Base-by-base conservation (phyloP, 2,888 invertebrate genomes). In the Cryptophagus acutangulus region DNA sequence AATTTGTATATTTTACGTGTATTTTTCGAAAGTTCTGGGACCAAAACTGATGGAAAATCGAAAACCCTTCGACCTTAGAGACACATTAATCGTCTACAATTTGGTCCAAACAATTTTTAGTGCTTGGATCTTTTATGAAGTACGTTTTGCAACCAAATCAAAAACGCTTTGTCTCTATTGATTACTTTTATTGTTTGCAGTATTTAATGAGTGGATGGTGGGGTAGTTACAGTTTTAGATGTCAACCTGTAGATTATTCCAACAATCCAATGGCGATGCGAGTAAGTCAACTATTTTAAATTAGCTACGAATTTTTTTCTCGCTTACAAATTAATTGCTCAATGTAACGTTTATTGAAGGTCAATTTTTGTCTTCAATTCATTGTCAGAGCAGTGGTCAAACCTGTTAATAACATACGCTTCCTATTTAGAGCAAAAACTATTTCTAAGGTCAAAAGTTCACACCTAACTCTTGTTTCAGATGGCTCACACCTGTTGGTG, bases 121-220 rank as follows among this genome's bases (percentile, higher is more conserved):
- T 65, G 78, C 87, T 51, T 93, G 90, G 86, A 87, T 92, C 72
- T 92, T 90, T 74, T 86, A 89, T 69, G 92, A 93, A 61, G 69
- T 68, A 52, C 58, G 56, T 52, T 1, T 9, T 25, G 14, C 15
- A 16, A 12, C 33, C 28, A 8, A 39, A n/a, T n/a, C n/a, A n/a
- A n/a, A n/a, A n/a, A n/a, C n/a, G n/a, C n/a, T 35, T 26, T 15
- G 14, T 31, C 33, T 17, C 31, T 10, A 13, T 34, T 31, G n/a
- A 35, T 29, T 29, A 5, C 33, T 35, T 36, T 29, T 24, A 46
- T 28, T 28, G 8, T 31, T 20, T 31, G 2, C 31, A 31, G 31
- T 15, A 10, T 8, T 15, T 31, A 16, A 71, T 67, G 70, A 54
- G 76, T 65, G 69, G 75, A 61, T 89, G 88, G 87, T 75, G 82